Percentiles rank a stretch among this genome's conserved stretches.
Conservation (phyloP, 1,140 invertebrate species). For the Dendrolimus punctatus region DNA sequence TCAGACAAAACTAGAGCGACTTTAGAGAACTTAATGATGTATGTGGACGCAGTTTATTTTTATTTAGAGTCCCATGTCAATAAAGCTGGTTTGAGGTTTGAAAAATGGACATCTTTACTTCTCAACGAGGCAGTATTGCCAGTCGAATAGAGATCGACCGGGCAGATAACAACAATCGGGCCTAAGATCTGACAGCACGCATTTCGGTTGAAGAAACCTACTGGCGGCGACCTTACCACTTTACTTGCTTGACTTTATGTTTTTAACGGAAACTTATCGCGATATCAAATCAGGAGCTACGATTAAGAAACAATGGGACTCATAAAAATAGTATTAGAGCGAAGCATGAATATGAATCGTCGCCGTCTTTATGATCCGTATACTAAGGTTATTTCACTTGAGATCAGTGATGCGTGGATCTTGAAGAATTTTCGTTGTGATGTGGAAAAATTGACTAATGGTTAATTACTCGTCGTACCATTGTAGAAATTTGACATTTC, state of each 20-base stretch:
- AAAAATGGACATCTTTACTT: slow-evolving; percentile 42
- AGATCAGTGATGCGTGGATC: slow-evolving; percentile 1
- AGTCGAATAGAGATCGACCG: slow-evolving; percentile 42
- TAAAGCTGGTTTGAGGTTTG: slow-evolving; percentile 31
- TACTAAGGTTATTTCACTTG: slow-evolving; percentile 17
- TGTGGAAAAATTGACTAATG: not conserved
- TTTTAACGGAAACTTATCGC: slow-evolving; percentile 61
- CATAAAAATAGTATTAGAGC: slow-evolving; percentile 52
- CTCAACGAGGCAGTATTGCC: slow-evolving; percentile 33
- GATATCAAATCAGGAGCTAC: slow-evolving; percentile 53
- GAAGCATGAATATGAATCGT: slow-evolving; percentile 48
- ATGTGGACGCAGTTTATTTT: slow-evolving; percentile 23
- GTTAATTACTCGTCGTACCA: too few relatives aligned
- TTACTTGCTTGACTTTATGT: slow-evolving; percentile 44
- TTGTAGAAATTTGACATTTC: too few relatives aligned
- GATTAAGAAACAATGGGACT: slow-evolving; percentile 66
- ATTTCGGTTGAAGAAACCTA: slow-evolving; percentile 45
- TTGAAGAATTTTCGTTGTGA: slow-evolving; percentile 1
- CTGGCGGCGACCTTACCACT: slow-evolving; percentile 32
- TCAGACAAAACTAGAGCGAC: not conserved
- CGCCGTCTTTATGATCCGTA: slow-evolving; percentile 33
- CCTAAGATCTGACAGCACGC: slow-evolving; percentile 40
- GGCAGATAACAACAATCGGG: slow-evolving; percentile 42
- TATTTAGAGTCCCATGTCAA: slow-evolving; percentile 32
- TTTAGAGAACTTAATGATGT: too few relatives aligned